Percentiles rank a stretch among this genome's conserved stretches.
Evolutionary conservation across 2,797 vertebrate species (phyloP).

Genomic region (Austrolebias charrua): DNA sequence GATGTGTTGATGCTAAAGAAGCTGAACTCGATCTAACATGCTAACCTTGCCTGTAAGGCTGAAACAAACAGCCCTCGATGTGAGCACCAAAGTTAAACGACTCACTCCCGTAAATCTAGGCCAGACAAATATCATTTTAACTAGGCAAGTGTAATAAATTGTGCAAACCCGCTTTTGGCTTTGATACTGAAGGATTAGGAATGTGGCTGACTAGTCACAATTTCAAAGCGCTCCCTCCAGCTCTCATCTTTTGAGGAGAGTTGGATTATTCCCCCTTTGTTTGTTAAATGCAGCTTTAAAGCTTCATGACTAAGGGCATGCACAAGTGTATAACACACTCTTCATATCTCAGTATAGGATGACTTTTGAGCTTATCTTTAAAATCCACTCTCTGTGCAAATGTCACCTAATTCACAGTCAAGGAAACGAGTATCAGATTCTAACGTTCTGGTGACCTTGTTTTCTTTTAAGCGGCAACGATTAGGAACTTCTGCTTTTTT

Average conservation of each 20-base stretch:
- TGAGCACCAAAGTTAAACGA: conserved; percentile 7
- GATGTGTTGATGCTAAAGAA: neutral
- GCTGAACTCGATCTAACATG: conserved; percentile 1
- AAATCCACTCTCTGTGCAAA: conserved; percentile 42
- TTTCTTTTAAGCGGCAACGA: conserved; percentile 9
- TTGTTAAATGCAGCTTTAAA: conserved; percentile 29
- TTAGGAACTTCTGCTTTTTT: conserved; percentile 37
- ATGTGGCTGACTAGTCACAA: conserved; percentile 23
- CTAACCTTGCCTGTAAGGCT: neutral
- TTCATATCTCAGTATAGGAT: conserved; percentile 29
- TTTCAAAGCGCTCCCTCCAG: conserved; percentile 17
- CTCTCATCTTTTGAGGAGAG: conserved; percentile 1
- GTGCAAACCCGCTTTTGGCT: conserved; percentile 4
- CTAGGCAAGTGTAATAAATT: conserved; percentile 24
- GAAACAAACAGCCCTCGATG: neutral
- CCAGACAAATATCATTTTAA: conserved; percentile 16
- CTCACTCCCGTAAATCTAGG: conserved; percentile 22
- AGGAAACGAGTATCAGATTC: conserved; percentile 51
- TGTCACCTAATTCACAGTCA: conserved; percentile 28
- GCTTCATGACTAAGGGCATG: conserved; percentile 16
- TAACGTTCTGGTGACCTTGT: conserved; percentile 63
- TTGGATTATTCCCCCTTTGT: conserved; percentile 18
- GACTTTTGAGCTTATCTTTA: conserved; percentile 30
- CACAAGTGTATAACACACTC: conserved; percentile 21
- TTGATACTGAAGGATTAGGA: conserved; percentile 15